Base-by-base conservation (phyloP, 1,140 invertebrate species). In the Episyrphus balteatus region DNA sequence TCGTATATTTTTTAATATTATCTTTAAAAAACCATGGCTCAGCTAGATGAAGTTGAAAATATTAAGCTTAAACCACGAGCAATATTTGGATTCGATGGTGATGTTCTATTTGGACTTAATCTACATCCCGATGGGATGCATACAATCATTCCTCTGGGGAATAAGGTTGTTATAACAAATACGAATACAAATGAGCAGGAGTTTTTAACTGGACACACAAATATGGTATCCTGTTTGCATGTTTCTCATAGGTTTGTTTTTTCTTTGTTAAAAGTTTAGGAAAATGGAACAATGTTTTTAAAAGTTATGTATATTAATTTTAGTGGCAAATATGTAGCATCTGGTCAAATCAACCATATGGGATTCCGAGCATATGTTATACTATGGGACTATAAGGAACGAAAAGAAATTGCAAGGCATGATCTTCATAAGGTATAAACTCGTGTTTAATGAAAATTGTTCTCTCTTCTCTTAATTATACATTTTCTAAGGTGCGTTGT, bases 281-380 rank as follows among this genome's bases (percentile, higher is more conserved):
- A 14, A 10, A 44, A 32, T 15, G 6, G 15, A 42, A 19, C n/a
- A 3, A 10, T 26, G 26, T 36, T 38, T 44, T 30, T 19, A 44
- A 18, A 34, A 38, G 19, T 46, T 38, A 46, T 5, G 31, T 31
- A 37, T 10, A 32, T 14, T 37, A 15, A 32, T 41, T 74, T 76
- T 2, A 75, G 76, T 51, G 91, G 91, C 36, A 80, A 80, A 21
- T 88, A 81, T 56, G 69, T 95, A 32, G 91, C 86, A 17, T 90
- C 89, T 10, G 91, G 92, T 0, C 88, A 93, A 69, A 78, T 87
- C 11, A 94, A 86, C 59, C 82, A 92, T 57, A 87, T 90, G 62
- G 91, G 90, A 7, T 93, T 92, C 62, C 90, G 88, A 75, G 85
- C 90, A 6, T 76, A 76, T 50, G 82, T 90, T 0, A 90, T 92